Evolutionary conservation across 2,113 vertebrate species (phyloP), one percentile per base, ranked within the genome.

Genomic region (Regulus satrapa): DNA sequence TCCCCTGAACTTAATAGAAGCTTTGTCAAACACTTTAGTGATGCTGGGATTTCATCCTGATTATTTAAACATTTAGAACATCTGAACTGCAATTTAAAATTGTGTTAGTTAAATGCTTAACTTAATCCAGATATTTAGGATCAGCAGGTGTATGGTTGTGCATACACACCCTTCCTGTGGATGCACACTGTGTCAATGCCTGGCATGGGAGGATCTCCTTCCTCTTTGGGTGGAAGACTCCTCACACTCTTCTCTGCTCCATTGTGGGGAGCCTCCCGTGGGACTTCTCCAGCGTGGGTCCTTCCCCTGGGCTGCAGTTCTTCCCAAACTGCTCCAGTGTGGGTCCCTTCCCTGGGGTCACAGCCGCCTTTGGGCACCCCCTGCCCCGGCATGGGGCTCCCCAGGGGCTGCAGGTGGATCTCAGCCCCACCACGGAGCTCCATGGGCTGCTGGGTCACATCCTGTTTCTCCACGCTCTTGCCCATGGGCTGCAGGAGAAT

Each of bases 61-160:
- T 54, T 76, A 32, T 51, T 88, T 68, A 73, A 91, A 72, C 38
- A 43, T 72, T 82, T 87, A n/a, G 61, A 95, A 54, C 24, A 61
- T 31, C n/a, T 41, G 28, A 85, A 76, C 36, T 79, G 24, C 52
- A 38, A 1, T 87, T 84, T 55, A 56, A 84, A 94, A 88, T 59
- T 67, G 38, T 83, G 71, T 96, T 95, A 88, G 66, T 95, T 89
- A 95, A 94, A 87, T 84, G 80, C 83, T 52, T 72, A 75, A 41
- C 94, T 92, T 92, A 88, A 94, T 95, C 51, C 77, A 40, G 55
- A 6, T 67, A 25, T 23, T 75, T 36, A 10, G 18, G 56, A 24
- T 46, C 1, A 4, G 68, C 34, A 46, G 64, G 32, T 38, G 19
- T 34, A 1, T 14, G 41, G 23, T 29, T 38, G 49, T 49, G 8